Conservation (phyloP, 2,113 vertebrate genomes). For the Hystrix brachyura region DNA sequence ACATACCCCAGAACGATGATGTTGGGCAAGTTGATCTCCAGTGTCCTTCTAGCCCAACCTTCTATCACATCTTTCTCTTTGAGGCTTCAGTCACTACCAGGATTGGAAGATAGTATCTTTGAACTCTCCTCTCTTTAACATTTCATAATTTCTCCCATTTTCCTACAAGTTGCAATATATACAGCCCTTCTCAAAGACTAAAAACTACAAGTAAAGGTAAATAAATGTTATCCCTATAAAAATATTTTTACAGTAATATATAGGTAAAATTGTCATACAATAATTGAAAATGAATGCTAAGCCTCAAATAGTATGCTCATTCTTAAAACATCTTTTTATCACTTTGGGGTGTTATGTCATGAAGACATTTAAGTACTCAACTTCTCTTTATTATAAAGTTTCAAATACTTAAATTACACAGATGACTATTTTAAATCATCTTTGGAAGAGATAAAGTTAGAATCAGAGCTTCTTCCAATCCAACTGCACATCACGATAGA, state of each 20-base stretch:
- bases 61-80: background rate
- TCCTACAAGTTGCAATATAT: background rate
- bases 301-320: background rate
- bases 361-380: background rate
- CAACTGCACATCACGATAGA: background rate
- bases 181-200: conserved; percentile 21
- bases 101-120: background rate
- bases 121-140: background rate
- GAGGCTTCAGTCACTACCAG: background rate
- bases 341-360: background rate
- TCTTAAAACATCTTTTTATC: background rate
- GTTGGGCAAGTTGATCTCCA: background rate
- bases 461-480: background rate
- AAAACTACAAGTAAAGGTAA: conserved; percentile 22
- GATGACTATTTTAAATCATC: background rate
- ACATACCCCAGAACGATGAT: conserved; percentile 2
- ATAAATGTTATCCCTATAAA: background rate
- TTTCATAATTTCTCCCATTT: conserved; percentile 20
- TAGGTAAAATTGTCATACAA: conserved; percentile 25
- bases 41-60: background rate
- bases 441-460: conserved; percentile 21
- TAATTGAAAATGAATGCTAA: conserved; percentile 25
- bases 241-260: background rate
- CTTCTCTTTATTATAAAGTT: conserved; percentile 8
- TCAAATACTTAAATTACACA: conserved; percentile 39